Conservation (phyloP, 1,140 invertebrate genomes). For the Tetragnatha versicolor region DNA sequence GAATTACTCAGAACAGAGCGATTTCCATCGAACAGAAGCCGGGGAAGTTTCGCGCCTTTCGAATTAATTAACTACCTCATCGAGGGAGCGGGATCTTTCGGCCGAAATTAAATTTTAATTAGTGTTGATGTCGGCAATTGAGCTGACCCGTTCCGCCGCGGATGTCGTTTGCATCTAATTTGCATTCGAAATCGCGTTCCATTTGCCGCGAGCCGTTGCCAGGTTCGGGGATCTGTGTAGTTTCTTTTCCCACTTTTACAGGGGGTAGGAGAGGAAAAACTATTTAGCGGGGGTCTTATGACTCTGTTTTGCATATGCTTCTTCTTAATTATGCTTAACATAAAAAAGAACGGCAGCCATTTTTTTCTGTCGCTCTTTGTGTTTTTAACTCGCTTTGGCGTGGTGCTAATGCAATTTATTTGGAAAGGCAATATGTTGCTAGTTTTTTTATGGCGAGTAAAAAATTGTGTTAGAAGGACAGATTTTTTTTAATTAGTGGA, state of each 20-base stretch:
- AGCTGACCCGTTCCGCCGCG: conserved; percentile 1
- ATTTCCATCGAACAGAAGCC: conserved; percentile 16
- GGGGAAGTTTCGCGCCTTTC: conserved; percentile 42
- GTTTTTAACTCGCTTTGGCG: conserved; percentile 1
- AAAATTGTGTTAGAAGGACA: not conserved
- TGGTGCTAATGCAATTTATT: conserved; percentile 31
- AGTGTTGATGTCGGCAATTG: conserved; percentile 49
- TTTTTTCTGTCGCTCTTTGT: not conserved
- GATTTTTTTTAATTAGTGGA: conserved; percentile 17
- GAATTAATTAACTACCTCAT: conserved; percentile 46
- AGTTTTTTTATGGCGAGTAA: not conserved
- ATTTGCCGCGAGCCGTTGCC: conserved; percentile 18
- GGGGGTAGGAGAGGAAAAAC: not conserved
- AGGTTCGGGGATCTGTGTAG: not conserved
- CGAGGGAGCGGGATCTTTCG: conserved; percentile 20
- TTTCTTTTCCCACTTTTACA: not conserved
- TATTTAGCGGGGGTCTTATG: not conserved
- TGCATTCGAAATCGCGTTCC: conserved; percentile 41
- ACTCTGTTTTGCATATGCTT: conserved; percentile 24
- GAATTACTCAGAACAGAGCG: not conserved
- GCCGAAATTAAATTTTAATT: conserved; percentile 53
- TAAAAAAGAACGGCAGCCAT: not conserved
- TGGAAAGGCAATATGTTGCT: conserved; percentile 13
- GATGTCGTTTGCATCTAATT: conserved; percentile 46
- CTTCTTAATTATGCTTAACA: conserved; percentile 33